Evolutionary conservation across 2,113 vertebrate species (phyloP).

Genomic region (Maccullochella peelii): DNA sequence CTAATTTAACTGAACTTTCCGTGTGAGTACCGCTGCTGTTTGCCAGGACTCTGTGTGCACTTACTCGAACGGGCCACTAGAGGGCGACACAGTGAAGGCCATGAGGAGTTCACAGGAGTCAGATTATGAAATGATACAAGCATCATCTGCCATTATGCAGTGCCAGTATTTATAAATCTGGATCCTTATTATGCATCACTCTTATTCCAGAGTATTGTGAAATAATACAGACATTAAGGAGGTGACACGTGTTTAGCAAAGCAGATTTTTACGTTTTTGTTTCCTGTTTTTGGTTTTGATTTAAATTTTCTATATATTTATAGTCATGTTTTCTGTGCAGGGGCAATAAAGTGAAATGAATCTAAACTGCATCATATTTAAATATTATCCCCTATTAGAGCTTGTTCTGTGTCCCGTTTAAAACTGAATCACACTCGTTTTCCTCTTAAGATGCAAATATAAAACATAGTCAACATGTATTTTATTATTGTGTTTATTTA

Average conservation of each 20-base stretch:
- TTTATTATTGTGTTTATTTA: no score
- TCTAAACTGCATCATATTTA: no score
- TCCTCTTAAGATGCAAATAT: neutral
- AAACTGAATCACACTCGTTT: neutral
- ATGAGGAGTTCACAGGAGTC: neutral
- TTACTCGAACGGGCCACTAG: neutral
- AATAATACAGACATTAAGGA: neutral
- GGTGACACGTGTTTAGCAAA: neutral
- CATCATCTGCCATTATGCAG: neutral
- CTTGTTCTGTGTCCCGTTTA: neutral
- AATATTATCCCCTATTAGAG: neutral
- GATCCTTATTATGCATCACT: neutral
- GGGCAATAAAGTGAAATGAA: neutral
- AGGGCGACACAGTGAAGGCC: conserved; percentile 1
- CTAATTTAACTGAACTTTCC: neutral
- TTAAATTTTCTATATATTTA: neutral
- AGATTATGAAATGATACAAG: neutral
- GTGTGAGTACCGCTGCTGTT: neutral
- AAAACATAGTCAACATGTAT: neutral
- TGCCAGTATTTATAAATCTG: neutral
- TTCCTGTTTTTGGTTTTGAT: neutral
- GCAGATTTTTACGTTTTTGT: no score
- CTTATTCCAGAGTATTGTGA: no score
- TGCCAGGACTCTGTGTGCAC: neutral
- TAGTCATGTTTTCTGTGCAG: neutral